These are phyloP conservation scores for Hozukius guyotensis DNA, from an alignment of 2,797 vertebrate species.

Conservation along the genomic window DNA sequence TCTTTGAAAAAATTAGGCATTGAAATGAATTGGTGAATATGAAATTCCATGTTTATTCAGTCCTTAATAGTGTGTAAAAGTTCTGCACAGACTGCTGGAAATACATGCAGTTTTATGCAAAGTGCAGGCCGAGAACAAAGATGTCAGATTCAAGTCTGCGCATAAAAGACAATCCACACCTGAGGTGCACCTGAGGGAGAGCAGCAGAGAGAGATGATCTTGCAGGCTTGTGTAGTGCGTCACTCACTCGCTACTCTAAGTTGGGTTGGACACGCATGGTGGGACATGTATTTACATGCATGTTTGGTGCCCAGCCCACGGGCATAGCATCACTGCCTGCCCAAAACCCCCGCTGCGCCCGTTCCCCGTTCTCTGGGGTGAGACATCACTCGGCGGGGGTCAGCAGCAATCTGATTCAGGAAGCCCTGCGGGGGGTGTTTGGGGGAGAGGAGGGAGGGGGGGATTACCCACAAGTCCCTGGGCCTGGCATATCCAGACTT, in stretches of 20 bases:
- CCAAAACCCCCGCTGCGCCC: slow-evolving; percentile 52
- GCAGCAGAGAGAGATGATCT: slow-evolving; percentile 1
- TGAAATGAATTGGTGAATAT: slow-evolving; percentile 38
- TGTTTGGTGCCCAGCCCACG: slow-evolving; percentile 62
- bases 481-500: slow-evolving; percentile 69
- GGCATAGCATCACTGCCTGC: slow-evolving; percentile 58
- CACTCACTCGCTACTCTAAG: slow-evolving; percentile 16
- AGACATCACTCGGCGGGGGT: slow-evolving; percentile 74
- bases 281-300: slow-evolving; percentile 71
- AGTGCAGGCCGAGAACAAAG: slow-evolving; percentile 21
- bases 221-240: slow-evolving; percentile 8
- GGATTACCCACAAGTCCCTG: slow-evolving; percentile 74
- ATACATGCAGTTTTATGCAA: slow-evolving; percentile 6
- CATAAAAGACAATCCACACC: not conserved
- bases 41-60: slow-evolving; percentile 44
- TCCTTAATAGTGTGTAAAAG: not conserved
- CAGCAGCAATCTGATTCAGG: slow-evolving; percentile 75
- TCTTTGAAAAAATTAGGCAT: slow-evolving; percentile 42
- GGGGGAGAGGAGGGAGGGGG: slow-evolving; percentile 3
- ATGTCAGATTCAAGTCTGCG: slow-evolving; percentile 1
- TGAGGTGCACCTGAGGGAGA: slow-evolving; percentile 8
- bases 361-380: slow-evolving; percentile 66
- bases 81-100: slow-evolving; percentile 7
- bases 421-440: slow-evolving; percentile 65
- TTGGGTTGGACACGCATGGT: slow-evolving; percentile 42